Percentiles rank a stretch among this genome's conserved stretches.
phyloP scores from a whole-genome alignment of 2,797 vertebrate genomes.

The Parambassis ranga region DNA sequence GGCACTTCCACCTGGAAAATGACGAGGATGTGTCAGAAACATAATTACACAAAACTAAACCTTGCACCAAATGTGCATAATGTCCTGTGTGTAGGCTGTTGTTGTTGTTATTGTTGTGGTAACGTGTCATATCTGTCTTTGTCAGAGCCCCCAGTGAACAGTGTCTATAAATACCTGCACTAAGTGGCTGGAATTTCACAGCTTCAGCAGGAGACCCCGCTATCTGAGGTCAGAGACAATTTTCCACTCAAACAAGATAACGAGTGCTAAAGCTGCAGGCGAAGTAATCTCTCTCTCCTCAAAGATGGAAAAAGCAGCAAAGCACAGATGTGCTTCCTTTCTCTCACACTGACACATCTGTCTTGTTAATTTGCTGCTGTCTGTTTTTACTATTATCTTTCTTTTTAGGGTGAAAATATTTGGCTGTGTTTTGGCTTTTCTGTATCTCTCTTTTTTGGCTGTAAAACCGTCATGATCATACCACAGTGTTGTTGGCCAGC shows the following conservation, averaged over 20 bases:
- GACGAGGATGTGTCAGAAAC: neutral
- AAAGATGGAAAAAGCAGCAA: neutral
- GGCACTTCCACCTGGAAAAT: conserved; percentile 71
- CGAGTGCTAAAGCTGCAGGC: conserved; percentile 24
- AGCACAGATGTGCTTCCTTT: neutral
- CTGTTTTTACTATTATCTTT: neutral
- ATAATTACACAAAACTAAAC: neutral
- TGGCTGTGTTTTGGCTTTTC: conserved; percentile 3
- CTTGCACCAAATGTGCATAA: neutral
- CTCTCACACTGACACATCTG: neutral
- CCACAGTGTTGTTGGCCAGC: conserved; percentile 12
- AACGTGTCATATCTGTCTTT: conserved; percentile 58
- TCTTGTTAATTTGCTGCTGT: neutral
- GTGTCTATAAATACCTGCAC: conserved; percentile 76
- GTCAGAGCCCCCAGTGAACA: conserved; percentile 58
- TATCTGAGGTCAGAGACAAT: conserved; percentile 61
- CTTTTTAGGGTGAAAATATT: conserved; percentile 1
- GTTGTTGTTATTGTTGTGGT: conserved; percentile 1
- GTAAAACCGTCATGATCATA: conserved; percentile 31
- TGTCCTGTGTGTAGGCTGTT: neutral
- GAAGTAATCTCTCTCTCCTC: neutral
- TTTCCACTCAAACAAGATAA: conserved; percentile 69
- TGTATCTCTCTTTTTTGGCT: neutral
- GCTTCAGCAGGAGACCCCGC: conserved; percentile 46
- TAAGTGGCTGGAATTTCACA: conserved; percentile 79